Conservation (phyloP, 2,113 vertebrate genomes). For the Vicugna pacos region DNA sequence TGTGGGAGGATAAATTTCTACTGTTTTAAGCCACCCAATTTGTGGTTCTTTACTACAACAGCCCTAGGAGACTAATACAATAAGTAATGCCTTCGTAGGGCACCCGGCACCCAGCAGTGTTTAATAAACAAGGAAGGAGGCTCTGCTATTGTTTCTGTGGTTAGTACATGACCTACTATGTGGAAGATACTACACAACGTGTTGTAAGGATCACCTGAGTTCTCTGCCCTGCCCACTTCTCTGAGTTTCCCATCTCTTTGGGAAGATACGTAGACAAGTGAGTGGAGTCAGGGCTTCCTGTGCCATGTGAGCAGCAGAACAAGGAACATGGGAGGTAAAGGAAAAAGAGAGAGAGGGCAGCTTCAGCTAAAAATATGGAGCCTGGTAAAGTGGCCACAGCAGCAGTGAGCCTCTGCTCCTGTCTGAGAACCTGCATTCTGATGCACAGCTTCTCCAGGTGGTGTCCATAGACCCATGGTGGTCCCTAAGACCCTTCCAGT, state of each 20-base stretch:
- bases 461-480: neutral
- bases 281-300: neutral
- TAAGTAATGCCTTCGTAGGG: no score
- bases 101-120: neutral
- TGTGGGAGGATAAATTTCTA: neutral
- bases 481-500: no score
- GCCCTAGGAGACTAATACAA: neutral
- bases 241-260: neutral
- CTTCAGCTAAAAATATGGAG: neutral
- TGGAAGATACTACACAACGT: neutral
- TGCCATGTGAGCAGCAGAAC: rapidly evolving
- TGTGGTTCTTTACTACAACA: neutral
- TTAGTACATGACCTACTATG: neutral
- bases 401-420: neutral
- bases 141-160: neutral
- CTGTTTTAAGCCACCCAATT: neutral
- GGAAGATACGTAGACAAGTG: neutral
- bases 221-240: neutral
- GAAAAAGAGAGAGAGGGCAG: neutral
- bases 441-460: neutral
- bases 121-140: neutral
- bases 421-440: neutral
- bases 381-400: neutral
- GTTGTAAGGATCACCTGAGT: no score
- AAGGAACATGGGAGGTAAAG: neutral